Conservation (phyloP, 2,888 invertebrate genomes). For the Ellobium chinense region DNA sequence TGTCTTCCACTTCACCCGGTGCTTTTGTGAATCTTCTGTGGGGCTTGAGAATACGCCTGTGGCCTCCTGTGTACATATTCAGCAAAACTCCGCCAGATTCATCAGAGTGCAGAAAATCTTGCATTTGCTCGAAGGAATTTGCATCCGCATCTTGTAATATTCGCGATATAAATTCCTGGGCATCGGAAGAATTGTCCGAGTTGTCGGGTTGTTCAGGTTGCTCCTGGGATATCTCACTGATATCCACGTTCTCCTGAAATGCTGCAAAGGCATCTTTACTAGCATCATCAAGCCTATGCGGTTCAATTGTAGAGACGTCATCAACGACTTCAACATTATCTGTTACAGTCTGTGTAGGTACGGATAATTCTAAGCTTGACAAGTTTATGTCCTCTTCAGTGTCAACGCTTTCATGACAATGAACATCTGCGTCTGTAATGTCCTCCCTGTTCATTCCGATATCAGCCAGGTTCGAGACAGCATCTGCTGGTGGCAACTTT, state of each 20-base stretch:
- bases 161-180: slow-evolving; percentile 9
- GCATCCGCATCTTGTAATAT: slow-evolving; percentile 7
- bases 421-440: too few relatives aligned
- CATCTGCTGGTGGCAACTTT: too few relatives aligned
- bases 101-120: slow-evolving; percentile 21
- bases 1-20: not conserved
- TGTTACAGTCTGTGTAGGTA: not conserved
- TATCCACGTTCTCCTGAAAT: not conserved
- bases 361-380: not conserved
- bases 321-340: not conserved
- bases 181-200: too few relatives aligned
- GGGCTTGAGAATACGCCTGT: slow-evolving; percentile 29
- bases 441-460: too few relatives aligned
- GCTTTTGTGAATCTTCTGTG: slow-evolving; percentile 22
- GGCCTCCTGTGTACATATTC: slow-evolving; percentile 22
- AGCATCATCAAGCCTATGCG: not conserved
- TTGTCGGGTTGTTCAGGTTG: too few relatives aligned
- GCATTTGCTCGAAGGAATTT: not conserved
- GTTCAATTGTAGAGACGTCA: not conserved
- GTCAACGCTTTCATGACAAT: too few relatives aligned
- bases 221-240: not conserved
- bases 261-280: not conserved
- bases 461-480: too few relatives aligned
- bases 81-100: slow-evolving; percentile 13
- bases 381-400: too few relatives aligned